phyloP scores from a whole-genome alignment of 2,888 invertebrate species.

The Lysandra bellargus region DNA sequence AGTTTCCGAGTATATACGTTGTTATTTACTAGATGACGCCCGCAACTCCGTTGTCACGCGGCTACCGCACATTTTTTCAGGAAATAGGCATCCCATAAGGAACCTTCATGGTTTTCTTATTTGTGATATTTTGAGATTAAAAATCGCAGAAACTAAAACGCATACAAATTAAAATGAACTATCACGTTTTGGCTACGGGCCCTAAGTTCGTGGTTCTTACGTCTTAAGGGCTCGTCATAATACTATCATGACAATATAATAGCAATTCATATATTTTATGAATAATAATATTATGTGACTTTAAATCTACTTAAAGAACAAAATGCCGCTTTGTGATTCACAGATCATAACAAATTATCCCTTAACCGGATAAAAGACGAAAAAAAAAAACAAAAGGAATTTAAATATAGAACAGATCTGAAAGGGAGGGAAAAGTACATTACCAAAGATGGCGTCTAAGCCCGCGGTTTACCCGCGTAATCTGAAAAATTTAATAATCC shows the following conservation, averaged over 20 bases:
- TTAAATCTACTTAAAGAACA: not conserved
- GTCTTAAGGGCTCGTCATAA: not conserved
- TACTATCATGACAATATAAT: too few species aligned
- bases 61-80: too few species aligned
- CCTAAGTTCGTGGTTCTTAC: not conserved
- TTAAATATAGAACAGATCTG: constrained; percentile 20
- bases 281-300: not conserved
- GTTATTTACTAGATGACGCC: too few species aligned
- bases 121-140: too few species aligned
- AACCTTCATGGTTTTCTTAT: too few species aligned
- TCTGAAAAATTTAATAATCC: constrained; percentile 32
- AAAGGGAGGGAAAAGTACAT: constrained; percentile 19
- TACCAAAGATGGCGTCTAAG: constrained; percentile 32
- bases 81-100: too few species aligned
- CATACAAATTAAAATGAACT: too few species aligned
- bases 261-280: not conserved
- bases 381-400: constrained; percentile 8
- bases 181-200: too few species aligned
- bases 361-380: constrained; percentile 23
- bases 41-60: too few species aligned
- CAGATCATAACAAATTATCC: constrained; percentile 19
- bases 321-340: not conserved
- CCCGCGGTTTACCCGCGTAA: constrained; percentile 28
- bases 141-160: too few species aligned
- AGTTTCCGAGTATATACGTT: too few species aligned